Evolutionary conservation across 2,888 invertebrate genomes (phyloP), one percentile per base, ranked within the genome.

Genomic region (Hirudinaria manillensis): DNA sequence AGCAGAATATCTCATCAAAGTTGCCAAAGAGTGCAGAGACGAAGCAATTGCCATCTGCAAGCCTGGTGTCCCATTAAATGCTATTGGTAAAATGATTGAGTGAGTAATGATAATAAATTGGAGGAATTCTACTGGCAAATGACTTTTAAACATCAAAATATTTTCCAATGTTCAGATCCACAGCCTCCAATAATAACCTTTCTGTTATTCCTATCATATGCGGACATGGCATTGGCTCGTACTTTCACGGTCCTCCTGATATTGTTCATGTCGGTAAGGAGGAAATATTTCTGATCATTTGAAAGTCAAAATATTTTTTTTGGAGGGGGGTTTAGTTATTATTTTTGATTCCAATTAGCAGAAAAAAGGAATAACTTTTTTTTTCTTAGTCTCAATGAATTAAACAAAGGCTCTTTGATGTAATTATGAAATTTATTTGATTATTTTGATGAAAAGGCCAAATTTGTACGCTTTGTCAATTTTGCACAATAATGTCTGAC

Each of bases 171-270:
- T 61, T 27, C 61, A 61, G 61, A 19, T 61, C 61, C 61, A 27
- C 88, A 79, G 92, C 93, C 0, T 87, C 87, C 77, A 85, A 87
- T 77, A 85, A 89, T 74, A 89, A 90, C 0, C 89, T 90, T 66
- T 88, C 88, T 55, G 89, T 94, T 0, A 87, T 96, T 72, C 92
- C 92, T 4, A 89, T 89, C 4, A 92, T 95, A 83, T 88, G 91
- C 77, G 96, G 97, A 0, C 96, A 97, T 86, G 97, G 97, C 0
- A 94, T 97, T 80, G 95, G 96, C 0, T 86, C 88, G 78, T 93
- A 93, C 84, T 95, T 97, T 84, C 96, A 97, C 87, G 94, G 93
- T 0, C 91, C 92, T 1, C 97, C 97, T 1, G 92, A 94, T 82
- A 91, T 97, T 81, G 89, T 89, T 81, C 96, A 97, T 84, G 90